Conservation (phyloP, 2,797 vertebrate species). For the Sebastes hopkinsi region DNA sequence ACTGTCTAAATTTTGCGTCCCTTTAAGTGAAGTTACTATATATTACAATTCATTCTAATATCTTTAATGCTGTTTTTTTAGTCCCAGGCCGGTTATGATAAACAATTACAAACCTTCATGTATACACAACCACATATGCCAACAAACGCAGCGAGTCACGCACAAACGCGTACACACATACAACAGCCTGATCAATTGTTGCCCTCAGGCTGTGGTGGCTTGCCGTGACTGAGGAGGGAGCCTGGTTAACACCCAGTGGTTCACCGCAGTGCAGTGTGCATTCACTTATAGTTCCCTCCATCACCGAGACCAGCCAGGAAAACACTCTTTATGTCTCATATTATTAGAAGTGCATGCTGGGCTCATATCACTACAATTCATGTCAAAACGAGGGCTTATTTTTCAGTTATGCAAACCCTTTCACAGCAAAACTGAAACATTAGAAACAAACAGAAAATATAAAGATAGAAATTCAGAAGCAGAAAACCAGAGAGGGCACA, state of each 20-base stretch:
- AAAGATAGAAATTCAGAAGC: background rate
- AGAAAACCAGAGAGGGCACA: background rate
- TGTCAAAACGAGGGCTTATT: background rate
- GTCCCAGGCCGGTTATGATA: background rate
- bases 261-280: conserved; percentile 65
- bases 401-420: background rate
- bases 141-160: conserved; percentile 15
- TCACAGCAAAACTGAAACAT: background rate
- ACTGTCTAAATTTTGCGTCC: background rate
- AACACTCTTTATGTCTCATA: background rate
- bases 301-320: conserved; percentile 22
- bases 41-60: background rate
- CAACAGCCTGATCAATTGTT: conserved; percentile 59
- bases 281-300: conserved; percentile 27
- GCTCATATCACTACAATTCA: background rate
- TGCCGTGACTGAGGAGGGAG: conserved; percentile 63
- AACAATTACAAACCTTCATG: conserved; percentile 10
- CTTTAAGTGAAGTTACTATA: background rate
- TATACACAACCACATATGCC: conserved; percentile 13
- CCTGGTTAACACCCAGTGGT: conserved; percentile 61
- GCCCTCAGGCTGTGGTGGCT: conserved; percentile 62
- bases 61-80: background rate
- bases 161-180: conserved; percentile 26
- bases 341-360: background rate
- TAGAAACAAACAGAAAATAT: background rate